Evolutionary conservation across 2,797 vertebrate species (phyloP).

Genomic region (Melanotaenia trifasciata): DNA sequence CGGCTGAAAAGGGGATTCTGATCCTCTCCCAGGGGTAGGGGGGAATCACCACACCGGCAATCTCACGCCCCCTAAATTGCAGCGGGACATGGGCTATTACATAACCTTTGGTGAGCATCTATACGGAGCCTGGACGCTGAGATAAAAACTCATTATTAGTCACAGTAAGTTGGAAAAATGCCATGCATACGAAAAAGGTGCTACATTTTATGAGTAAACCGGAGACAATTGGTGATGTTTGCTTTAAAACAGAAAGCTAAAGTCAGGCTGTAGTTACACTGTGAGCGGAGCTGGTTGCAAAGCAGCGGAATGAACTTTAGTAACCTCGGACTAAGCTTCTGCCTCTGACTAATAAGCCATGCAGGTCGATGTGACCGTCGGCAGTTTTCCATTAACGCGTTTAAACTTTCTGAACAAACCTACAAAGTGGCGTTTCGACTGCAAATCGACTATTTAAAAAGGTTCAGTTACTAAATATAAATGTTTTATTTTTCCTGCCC

Average conservation of each 20-base stretch:
- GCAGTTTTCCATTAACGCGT: neutral
- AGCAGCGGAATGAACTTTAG: constrained; percentile 76
- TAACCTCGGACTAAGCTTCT: constrained; percentile 74
- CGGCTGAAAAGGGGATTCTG: constrained; percentile 39
- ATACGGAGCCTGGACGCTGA: constrained; percentile 42
- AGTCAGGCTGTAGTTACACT: constrained; percentile 24
- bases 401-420: constrained; percentile 8
- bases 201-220: constrained; percentile 10
- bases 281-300: constrained; percentile 5
- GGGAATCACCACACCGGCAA: constrained; percentile 28
- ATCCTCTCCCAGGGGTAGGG: constrained; percentile 33
- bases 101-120: constrained; percentile 60
- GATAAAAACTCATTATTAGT: constrained; percentile 54
- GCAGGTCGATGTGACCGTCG: constrained; percentile 34
- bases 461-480: neutral
- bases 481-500: neutral
- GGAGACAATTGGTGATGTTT: neutral
- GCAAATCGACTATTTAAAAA: rapidly evolving
- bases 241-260: neutral
- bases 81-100: constrained; percentile 53
- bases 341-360: constrained; percentile 30
- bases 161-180: constrained; percentile 11
- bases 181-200: constrained; percentile 37
- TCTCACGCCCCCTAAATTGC: constrained; percentile 54
- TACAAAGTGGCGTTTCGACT: rapidly evolving